These are phyloP conservation scores for Eupithecia insigniata DNA, from an alignment of 2,888 invertebrate species.

Conservation along the genomic window DNA sequence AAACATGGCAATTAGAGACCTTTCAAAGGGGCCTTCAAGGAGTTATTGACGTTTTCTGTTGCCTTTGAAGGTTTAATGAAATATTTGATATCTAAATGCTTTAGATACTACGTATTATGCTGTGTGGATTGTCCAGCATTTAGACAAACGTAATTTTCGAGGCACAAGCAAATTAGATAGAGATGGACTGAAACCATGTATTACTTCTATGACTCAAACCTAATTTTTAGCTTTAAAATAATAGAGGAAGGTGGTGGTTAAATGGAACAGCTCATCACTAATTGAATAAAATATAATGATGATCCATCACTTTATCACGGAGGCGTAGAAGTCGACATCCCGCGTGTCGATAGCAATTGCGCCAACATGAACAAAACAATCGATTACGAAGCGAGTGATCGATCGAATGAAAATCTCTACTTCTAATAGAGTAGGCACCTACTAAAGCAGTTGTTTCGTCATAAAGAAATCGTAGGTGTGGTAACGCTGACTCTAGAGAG, in stretches of 20 bases:
- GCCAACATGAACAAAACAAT: conserved; percentile 36
- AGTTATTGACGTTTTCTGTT: conserved; percentile 19
- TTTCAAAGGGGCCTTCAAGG: conserved; percentile 32
- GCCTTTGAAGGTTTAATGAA: neutral
- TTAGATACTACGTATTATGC: neutral
- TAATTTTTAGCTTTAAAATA: neutral
- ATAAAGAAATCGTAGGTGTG: conserved; percentile 45
- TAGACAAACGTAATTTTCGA: neutral
- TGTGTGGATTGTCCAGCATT: too few species aligned
- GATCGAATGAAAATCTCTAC: conserved; percentile 28
- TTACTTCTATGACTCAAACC: too few species aligned
- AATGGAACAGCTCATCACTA: neutral
- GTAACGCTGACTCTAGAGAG: conserved; percentile 47
- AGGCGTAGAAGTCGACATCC: conserved; percentile 3
- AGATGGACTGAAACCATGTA: neutral
- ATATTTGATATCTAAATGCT: neutral
- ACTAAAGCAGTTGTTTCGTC: conserved; percentile 46
- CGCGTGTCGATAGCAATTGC: conserved; percentile 24
- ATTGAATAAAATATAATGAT: neutral
- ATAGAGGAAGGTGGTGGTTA: neutral
- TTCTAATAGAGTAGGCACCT: conserved; percentile 39
- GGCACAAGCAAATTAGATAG: too few species aligned
- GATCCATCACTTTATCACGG: neutral
- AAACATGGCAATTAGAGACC: conserved; percentile 34
- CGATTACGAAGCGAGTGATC: conserved; percentile 35